Evolutionary conservation across 2,797 vertebrate genomes (phyloP), one percentile per base, ranked within the genome.

Genomic region (Danio kyathit): DNA sequence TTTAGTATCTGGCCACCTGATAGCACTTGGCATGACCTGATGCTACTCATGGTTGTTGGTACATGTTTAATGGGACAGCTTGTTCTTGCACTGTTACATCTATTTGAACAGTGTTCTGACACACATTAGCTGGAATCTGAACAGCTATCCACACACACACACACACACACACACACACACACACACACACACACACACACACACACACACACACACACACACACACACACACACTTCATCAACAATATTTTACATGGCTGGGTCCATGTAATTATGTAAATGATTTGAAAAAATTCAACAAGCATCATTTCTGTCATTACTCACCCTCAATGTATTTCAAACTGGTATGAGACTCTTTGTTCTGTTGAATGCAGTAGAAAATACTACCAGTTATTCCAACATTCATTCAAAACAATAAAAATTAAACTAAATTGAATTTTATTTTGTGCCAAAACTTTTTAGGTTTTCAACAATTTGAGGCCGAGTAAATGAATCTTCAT

Each of bases 21-120:
- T 92, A 90, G 0, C 61, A 80, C 89, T 89, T 91, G 92, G 90
- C 90, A 85, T 85, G 85, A 88, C 87, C 87, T 49, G 85, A 80
- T 70, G 80, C 88, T 91, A 89, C 91, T 89, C 89, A 86, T 90
- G 89, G 91, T 92, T 93, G 92, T 92, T 90, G 88, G 88, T 92
- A 93, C 92, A 93, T 92, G 92, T 93, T 93, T 93, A 92, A 92
- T 89, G 91, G 91, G 91, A 93, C 92, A 93, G 89, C 90, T 90
- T 80, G 75, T 87, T 89, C 90, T 81, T 86, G 82, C 59, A 48
- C 90, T 92, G 90, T 91, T 89, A 90, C 88, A 90, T 90, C 86
- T 70, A 82, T 87, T 83, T 44, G 76, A 82, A 78, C 73, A 75
- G 74, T 74, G 63, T 76, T 77, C 72, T 80, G 82, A 83, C 79